Evolutionary conservation across 2,888 invertebrate species (phyloP).

Genomic region (Noctuana brunneofusca): DNA sequence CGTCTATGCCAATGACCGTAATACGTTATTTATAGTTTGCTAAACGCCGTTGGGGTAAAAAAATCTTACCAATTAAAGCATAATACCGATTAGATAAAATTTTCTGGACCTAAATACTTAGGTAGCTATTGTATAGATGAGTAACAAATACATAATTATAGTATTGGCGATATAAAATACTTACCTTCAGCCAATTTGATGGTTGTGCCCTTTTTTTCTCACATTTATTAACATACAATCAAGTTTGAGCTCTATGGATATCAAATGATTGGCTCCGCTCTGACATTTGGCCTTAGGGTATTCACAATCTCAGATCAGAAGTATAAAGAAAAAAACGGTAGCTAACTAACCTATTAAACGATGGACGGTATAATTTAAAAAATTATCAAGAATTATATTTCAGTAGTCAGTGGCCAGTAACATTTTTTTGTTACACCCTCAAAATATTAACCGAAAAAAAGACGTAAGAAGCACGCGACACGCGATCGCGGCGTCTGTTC

Average conservation of each 20-base stretch:
- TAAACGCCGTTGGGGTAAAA: not conserved
- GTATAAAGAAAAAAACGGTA: slow-evolving; percentile 52
- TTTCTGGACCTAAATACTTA: too few relatives aligned
- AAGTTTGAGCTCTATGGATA: slow-evolving; percentile 12
- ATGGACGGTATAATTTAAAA: slow-evolving; percentile 77
- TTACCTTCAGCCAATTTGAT: not conserved
- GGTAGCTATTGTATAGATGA: too few relatives aligned
- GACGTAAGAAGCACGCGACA: slow-evolving; percentile 75
- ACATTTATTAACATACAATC: not conserved
- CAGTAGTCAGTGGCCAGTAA: slow-evolving; percentile 78
- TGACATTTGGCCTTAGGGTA: slow-evolving; percentile 6
- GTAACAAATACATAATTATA: too few relatives aligned
- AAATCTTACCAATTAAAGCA: too few relatives aligned
- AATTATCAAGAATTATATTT: slow-evolving; percentile 82
- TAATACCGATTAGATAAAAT: too few relatives aligned
- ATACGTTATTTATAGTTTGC: not conserved
- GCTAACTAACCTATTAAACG: slow-evolving; percentile 70
- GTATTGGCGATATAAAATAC: not conserved
- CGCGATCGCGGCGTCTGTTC: slow-evolving; percentile 65
- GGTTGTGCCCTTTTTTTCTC: not conserved
- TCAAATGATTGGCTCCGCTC: slow-evolving; percentile 1
- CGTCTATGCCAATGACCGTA: slow-evolving; percentile 11
- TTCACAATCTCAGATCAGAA: slow-evolving; percentile 18
- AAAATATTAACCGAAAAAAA: slow-evolving; percentile 67
- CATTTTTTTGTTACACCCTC: slow-evolving; percentile 74